Evolutionary conservation across 2,888 invertebrate genomes (phyloP).

Genomic region (Rhodophaea formosa): DNA sequence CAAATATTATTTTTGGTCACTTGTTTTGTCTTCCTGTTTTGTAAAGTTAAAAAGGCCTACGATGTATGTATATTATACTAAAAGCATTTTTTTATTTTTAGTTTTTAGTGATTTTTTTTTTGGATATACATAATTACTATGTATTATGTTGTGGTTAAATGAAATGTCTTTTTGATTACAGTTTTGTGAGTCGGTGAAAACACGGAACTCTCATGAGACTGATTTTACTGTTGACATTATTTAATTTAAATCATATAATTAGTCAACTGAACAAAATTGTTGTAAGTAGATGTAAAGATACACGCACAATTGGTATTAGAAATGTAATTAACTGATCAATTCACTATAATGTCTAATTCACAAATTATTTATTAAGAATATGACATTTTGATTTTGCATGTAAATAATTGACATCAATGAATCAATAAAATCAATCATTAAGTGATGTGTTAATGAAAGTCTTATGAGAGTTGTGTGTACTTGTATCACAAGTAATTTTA

Average conservation of each 20-base stretch:
- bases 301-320: slow-evolving; percentile 2
- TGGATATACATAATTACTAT: slow-evolving; percentile 21
- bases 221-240: slow-evolving; percentile 5
- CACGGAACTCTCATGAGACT: background rate
- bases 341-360: background rate
- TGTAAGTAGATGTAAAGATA: background rate
- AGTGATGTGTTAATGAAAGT: background rate
- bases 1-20: slow-evolving; percentile 30
- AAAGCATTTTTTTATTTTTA: slow-evolving; percentile 56
- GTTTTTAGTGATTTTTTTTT: slow-evolving; percentile 41
- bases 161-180: slow-evolving; percentile 20
- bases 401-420: background rate
- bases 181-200: slow-evolving; percentile 13
- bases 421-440: too few species aligned
- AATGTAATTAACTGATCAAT: background rate
- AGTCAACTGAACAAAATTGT: slow-evolving; percentile 9
- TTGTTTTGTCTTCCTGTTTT: slow-evolving; percentile 53
- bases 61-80: slow-evolving; percentile 43
- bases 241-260: background rate
- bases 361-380: background rate
- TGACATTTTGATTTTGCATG: background rate
- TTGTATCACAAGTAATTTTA: slow-evolving; percentile 40
- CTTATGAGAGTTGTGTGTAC: slow-evolving; percentile 32
- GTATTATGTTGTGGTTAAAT: slow-evolving; percentile 19
- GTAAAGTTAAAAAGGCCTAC: slow-evolving; percentile 53